Evolutionary conservation across 2,797 vertebrate genomes (phyloP).

Genomic region (Sebastes taczanowskii): DNA sequence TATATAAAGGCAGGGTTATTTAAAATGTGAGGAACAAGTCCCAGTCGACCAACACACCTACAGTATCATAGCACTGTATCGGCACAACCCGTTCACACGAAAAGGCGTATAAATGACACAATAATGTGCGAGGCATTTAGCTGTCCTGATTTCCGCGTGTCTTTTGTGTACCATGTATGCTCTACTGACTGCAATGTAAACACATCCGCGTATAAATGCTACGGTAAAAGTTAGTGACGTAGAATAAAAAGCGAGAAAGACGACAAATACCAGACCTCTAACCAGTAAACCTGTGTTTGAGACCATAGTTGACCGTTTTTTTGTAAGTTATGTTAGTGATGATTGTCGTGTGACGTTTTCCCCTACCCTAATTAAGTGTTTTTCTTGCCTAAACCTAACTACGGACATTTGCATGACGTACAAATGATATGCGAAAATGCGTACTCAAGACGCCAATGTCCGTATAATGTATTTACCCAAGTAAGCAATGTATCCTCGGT

Average conservation of each 20-base stretch:
- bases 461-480: too few species aligned
- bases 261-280: accelerated
- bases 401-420: too few species aligned
- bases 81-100: accelerated
- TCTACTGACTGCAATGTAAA: too few species aligned
- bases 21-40: background rate
- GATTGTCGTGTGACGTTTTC: too few species aligned
- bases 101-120: too few species aligned
- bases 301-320: accelerated
- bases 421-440: accelerated
- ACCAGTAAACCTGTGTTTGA: accelerated
- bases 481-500: too few species aligned
- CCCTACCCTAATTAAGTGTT: too few species aligned
- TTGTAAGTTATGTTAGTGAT: too few species aligned
- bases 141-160: too few species aligned
- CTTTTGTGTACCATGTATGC: too few species aligned
- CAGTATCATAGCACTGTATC: background rate
- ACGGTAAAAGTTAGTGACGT: accelerated
- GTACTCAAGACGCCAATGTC: accelerated
- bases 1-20: background rate
- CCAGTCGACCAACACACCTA: background rate
- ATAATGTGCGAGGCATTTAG: accelerated
- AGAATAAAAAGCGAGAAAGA: too few species aligned
- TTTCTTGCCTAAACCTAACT: too few species aligned
- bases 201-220: accelerated